These are phyloP conservation scores for Oncorhynchus tshawytscha DNA, from an alignment of 2,113 vertebrate genomes.

Conservation along the genomic window DNA sequence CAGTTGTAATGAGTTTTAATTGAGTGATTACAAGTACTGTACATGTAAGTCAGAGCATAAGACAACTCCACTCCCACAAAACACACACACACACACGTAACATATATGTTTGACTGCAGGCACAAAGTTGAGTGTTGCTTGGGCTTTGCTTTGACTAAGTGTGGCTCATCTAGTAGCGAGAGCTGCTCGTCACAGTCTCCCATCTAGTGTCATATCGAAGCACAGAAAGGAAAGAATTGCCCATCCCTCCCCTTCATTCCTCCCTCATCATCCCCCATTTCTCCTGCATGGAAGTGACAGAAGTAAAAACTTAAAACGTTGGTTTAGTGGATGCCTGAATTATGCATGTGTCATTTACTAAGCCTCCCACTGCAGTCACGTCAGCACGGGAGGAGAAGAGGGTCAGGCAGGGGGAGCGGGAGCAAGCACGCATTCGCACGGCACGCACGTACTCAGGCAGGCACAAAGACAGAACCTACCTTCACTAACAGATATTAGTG, in stretches of 20 bases:
- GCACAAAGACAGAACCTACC: background rate
- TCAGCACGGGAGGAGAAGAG: constrained; percentile 11
- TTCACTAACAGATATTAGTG: too few relatives aligned
- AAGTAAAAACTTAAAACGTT: constrained; percentile 1
- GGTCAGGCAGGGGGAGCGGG: constrained; percentile 13
- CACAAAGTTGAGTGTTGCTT: background rate
- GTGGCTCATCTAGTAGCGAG: too few relatives aligned
- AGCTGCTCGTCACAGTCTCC: too few relatives aligned
- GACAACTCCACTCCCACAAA: too few relatives aligned
- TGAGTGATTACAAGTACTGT: too few relatives aligned
- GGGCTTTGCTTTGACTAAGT: too few relatives aligned
- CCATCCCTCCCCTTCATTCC: too few relatives aligned
- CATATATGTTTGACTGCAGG: background rate
- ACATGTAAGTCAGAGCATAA: too few relatives aligned
- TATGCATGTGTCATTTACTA: constrained; percentile 39
- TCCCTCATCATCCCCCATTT: background rate
- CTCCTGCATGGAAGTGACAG: constrained; percentile 31
- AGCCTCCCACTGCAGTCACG: constrained; percentile 24
- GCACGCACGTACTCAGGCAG: background rate
- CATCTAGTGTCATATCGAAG: background rate
- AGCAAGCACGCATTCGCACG: background rate
- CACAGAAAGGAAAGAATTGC: background rate
- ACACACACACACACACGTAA: background rate
- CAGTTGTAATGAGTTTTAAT: too few relatives aligned
- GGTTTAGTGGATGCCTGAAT: constrained; percentile 40